Percentiles rank a stretch among this genome's conserved stretches.
phyloP scores from a whole-genome alignment of 1,140 invertebrate species.

The Trissolcus basalis region DNA sequence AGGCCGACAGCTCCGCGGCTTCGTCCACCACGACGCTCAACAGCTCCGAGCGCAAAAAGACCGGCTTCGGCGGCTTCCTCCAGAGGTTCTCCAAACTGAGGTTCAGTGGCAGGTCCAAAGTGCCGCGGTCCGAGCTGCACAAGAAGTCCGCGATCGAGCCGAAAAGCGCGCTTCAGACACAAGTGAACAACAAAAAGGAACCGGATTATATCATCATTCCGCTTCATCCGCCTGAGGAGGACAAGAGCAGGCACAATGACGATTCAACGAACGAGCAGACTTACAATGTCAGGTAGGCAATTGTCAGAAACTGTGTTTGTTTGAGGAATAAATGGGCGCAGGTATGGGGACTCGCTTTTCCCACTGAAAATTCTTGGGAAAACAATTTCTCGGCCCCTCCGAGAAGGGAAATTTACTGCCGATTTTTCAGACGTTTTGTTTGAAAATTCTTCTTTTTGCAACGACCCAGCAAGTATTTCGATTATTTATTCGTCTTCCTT shows the following conservation, averaged over 20 bases:
- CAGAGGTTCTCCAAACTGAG: conserved; percentile 76
- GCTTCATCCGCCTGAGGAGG: conserved; percentile 70
- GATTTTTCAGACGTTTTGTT: too few relatives aligned
- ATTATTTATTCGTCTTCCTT: too few relatives aligned
- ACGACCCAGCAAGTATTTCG: too few relatives aligned
- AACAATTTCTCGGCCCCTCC: too few relatives aligned
- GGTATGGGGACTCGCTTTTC: too few relatives aligned
- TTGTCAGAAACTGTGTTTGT: not conserved
- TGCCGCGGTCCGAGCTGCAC: conserved; percentile 68
- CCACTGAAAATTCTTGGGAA: too few relatives aligned
- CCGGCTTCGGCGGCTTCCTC: conserved; percentile 75
- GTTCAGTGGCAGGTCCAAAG: conserved; percentile 74
- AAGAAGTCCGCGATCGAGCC: conserved; percentile 56
- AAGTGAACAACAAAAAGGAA: conserved; percentile 64
- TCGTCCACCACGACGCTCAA: conserved; percentile 42
- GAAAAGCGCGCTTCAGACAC: conserved; percentile 34
- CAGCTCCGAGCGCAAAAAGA: conserved; percentile 67
- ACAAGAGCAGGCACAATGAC: conserved; percentile 35
- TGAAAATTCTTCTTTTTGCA: too few relatives aligned
- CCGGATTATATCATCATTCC: conserved; percentile 75
- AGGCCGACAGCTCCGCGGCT: conserved; percentile 56
- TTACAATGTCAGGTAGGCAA: conserved; percentile 65
- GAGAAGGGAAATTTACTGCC: too few relatives aligned
- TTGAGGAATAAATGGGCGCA: too few relatives aligned
- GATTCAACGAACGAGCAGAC: conserved; percentile 42